phyloP scores from a whole-genome alignment of 2,113 vertebrate species.

The Mirounga angustirostris region DNA sequence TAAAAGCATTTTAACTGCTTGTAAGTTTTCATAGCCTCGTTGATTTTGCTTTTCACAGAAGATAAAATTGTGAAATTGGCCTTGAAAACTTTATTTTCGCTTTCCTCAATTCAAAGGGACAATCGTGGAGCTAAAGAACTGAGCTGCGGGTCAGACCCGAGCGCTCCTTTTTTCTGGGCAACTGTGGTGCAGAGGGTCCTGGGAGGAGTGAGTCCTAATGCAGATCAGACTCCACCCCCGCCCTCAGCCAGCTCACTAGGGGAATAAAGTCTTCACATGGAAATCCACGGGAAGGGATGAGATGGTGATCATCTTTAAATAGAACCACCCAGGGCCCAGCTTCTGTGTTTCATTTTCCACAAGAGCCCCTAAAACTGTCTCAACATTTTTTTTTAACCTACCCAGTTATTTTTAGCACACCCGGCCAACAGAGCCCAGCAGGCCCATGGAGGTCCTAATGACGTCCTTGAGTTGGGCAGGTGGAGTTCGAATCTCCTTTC shows the following conservation, averaged over 20 bases:
- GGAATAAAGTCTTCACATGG: not conserved
- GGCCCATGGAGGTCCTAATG: not conserved
- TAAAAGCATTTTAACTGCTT: conserved; percentile 56
- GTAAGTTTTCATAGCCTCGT: conserved; percentile 67
- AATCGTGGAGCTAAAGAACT: not conserved
- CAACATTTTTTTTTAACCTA: conserved; percentile 60
- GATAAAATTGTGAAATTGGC: conserved; percentile 69
- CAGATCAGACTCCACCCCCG: not conserved
- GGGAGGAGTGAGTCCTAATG: not conserved
- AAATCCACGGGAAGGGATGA: conserved; percentile 5
- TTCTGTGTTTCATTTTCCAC: conserved; percentile 72
- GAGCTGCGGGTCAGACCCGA: rapidly evolving
- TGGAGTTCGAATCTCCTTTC: not conserved
- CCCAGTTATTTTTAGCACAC: conserved; percentile 75
- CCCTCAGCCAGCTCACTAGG: not conserved
- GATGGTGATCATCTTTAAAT: conserved; percentile 62
- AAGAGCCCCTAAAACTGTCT: conserved; percentile 73
- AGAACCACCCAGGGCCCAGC: conserved; percentile 75
- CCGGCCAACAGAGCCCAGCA: conserved; percentile 53
- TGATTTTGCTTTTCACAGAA: conserved; percentile 67
- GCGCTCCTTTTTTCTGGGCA: rapidly evolving
- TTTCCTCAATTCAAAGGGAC: not conserved
- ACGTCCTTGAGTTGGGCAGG: not conserved
- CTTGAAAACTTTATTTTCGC: conserved; percentile 69
- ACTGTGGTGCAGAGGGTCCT: not conserved